phyloP scores from a whole-genome alignment of 1,140 invertebrate genomes.

The Hyposmocoma kahamanoa region DNA sequence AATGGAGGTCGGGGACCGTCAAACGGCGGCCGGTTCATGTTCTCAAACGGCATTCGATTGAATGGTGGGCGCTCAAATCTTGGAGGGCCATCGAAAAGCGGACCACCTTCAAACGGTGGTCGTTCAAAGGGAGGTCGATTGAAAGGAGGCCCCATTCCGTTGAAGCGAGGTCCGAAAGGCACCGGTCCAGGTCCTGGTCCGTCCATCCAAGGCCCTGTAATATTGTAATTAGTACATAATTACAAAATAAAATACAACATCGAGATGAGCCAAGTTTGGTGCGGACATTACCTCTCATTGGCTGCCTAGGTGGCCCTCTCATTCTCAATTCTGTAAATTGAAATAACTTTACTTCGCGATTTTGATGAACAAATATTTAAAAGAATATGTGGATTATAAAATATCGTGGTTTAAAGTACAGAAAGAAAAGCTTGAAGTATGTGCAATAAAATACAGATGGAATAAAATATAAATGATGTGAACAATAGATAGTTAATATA shows the following conservation, averaged over 20 bases:
- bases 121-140: slow-evolving; percentile 51
- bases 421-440: not conserved
- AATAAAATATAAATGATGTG: not conserved
- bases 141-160: slow-evolving; percentile 43
- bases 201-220: slow-evolving; percentile 71
- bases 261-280: not conserved
- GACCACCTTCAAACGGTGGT: slow-evolving; percentile 42
- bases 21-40: slow-evolving; percentile 34
- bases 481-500: not conserved
- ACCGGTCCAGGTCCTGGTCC: slow-evolving; percentile 33
- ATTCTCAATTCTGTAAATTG: slow-evolving; percentile 65
- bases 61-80: slow-evolving; percentile 43
- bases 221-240: not conserved
- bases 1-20: slow-evolving; percentile 37
- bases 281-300: slow-evolving; percentile 41
- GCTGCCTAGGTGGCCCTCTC: slow-evolving; percentile 55
- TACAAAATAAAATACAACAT: not conserved
- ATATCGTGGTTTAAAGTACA: not conserved
- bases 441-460: not conserved
- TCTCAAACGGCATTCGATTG: slow-evolving; percentile 34
- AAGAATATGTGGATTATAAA: not conserved
- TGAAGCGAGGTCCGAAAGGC: slow-evolving; percentile 49
- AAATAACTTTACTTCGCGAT: slow-evolving; percentile 24
- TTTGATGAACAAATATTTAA: not conserved
- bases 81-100: slow-evolving; percentile 35